Evolutionary conservation across 2,797 vertebrate genomes (phyloP), one percentile per base, ranked within the genome.

Genomic region (Poeciliopsis infans): DNA sequence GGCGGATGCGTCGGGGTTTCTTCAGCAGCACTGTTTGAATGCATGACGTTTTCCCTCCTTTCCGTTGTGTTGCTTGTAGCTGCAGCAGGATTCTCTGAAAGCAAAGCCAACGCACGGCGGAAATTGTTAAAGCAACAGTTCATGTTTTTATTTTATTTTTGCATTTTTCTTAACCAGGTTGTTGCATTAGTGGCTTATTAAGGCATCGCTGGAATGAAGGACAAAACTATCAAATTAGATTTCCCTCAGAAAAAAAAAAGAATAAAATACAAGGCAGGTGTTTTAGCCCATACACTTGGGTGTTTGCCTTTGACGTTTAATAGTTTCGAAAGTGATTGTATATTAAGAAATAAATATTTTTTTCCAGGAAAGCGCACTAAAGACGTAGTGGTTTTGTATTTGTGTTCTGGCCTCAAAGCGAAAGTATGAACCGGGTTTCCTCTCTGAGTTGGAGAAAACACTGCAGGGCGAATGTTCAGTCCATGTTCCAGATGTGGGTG

Each of bases 21-120:
- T 72, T 3, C 28, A 33, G 18, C 45, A 18, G 13, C 71, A 46
- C 31, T 25, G 43, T 95, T 96, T 96, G 94, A 96, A 96, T 81
- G 84, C 83, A 88, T 96, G 95, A 95, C 94, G 95, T 95, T 95
- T 96, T 96, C 95, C 95, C 95, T 96, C 95, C 95, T 81, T 77
- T 74, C 31, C 49, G 76, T 51, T 77, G 59, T 77, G 78, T 72
- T 39, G 74, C 51, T 31, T 23, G 45, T 31, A 31, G 43, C 79
- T 70, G 72, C 71, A 53, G 75, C 66, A 0, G 46, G 47, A 16
- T n/a, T 72, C 2, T 68, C 4, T 68, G 0, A 36, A 39, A 69
- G 64, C 49, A 25, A 55, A 51, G 64, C 53, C 57, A 81, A 6
- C 33, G 41, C 25, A 43, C 20, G 33, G n/a, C 46, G 16, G n/a